phyloP scores from a whole-genome alignment of 35 echinoderm and acorn worm genomes.

The Ophiothrix spiculata region DNA sequence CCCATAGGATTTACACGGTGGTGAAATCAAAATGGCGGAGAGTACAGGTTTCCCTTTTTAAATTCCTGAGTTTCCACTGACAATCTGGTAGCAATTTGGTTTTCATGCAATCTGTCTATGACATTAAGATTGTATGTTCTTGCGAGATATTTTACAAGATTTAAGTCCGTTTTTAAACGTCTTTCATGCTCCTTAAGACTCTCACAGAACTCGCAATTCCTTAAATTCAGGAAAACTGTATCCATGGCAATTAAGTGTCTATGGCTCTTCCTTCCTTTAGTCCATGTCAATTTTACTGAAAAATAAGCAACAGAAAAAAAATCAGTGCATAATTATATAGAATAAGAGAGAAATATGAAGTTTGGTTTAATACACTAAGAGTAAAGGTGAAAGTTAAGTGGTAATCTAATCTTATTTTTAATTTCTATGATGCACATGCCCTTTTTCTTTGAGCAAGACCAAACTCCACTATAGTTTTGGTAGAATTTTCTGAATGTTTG shows the following conservation, averaged over 20 bases:
- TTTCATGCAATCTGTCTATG: neutral
- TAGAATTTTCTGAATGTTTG: neutral
- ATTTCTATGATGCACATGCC: neutral
- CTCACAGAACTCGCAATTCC: neutral
- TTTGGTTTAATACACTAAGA: neutral
- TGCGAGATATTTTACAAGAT: neutral
- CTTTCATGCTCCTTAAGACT: neutral
- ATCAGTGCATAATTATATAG: neutral
- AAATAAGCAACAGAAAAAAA: neutral
- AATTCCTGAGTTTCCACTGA: no score
- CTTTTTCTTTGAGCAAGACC: neutral
- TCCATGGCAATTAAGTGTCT: no score
- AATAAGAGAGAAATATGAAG: neutral
- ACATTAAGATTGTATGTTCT: neutral
- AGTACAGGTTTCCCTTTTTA: no score
- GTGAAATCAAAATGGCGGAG: no score
- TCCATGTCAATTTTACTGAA: slow-evolving; percentile 24
- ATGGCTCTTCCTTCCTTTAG: neutral
- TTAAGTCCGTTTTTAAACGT: neutral
- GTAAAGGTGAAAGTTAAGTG: neutral
- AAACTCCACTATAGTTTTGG: neutral
- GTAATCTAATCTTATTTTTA: neutral
- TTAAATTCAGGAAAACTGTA: neutral
- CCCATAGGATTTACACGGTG: no score
- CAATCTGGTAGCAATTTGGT: neutral